Evolutionary conservation across 2,797 vertebrate genomes (phyloP).

Genomic region (Dryobates pubescens): DNA sequence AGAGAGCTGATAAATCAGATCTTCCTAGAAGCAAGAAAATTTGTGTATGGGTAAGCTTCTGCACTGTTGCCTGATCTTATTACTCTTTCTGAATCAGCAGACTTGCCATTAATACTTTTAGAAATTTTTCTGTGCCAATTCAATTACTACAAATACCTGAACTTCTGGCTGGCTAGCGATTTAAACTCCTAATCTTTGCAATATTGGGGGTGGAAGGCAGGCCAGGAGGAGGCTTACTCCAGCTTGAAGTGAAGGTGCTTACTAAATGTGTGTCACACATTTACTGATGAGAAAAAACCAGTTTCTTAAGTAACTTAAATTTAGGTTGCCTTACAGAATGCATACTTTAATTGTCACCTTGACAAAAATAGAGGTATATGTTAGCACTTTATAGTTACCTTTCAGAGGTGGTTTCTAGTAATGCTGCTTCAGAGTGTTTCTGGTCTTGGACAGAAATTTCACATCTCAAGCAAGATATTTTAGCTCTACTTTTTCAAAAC

Average conservation of each 20-base stretch:
- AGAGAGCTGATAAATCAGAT: constrained; percentile 95
- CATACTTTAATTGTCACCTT: neutral
- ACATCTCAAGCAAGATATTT: neutral
- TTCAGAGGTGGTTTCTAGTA: neutral
- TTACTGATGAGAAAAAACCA: neutral
- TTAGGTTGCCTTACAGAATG: accelerated
- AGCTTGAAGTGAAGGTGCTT: neutral
- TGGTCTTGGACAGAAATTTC: neutral
- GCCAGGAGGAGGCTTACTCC: neutral
- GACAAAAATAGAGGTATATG: neutral
- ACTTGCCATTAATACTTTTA: neutral
- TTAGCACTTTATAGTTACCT: neutral
- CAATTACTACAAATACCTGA: neutral
- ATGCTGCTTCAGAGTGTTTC: neutral
- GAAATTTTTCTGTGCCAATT: accelerated
- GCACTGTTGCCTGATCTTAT: neutral
- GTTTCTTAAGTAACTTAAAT: neutral
- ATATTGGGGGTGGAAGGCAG: accelerated
- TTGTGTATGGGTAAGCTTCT: constrained; percentile 85
- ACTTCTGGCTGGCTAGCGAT: neutral
- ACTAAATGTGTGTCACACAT: neutral
- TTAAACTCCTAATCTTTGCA: neutral
- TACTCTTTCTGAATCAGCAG: neutral
- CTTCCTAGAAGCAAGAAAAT: constrained; percentile 93
- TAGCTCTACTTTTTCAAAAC: neutral